Percentiles rank a stretch among this genome's conserved stretches.
Conservation (phyloP, 2,797 vertebrate species). For the Phrynocephalus forsythii region DNA sequence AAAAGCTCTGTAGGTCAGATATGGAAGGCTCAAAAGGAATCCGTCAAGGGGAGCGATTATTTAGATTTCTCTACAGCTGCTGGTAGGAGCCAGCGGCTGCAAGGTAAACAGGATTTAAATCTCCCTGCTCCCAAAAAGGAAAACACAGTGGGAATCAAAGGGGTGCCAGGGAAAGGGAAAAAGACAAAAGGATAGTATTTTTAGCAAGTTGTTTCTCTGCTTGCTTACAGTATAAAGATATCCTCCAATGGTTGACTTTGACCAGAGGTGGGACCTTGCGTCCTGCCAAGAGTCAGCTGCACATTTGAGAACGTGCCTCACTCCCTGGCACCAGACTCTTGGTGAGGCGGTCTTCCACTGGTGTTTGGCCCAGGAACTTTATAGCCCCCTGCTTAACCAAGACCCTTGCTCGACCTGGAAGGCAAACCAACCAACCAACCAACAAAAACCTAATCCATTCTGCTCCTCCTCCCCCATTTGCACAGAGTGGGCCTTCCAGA, state of each 20-base stretch:
- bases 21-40: slow-evolving; percentile 47
- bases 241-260: slow-evolving; percentile 21
- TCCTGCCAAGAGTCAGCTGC: slow-evolving; percentile 59
- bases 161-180: background rate
- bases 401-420: background rate
- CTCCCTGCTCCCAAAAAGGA: slow-evolving; percentile 6
- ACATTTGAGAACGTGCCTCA: slow-evolving; percentile 5
- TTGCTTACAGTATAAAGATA: slow-evolving; percentile 36
- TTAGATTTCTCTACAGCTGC: background rate
- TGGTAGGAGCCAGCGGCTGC: background rate
- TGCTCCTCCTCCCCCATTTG: background rate
- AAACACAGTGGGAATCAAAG: slow-evolving; percentile 42
- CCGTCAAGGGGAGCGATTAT: slow-evolving; percentile 17
- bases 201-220: slow-evolving; percentile 39
- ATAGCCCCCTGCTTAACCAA: slow-evolving; percentile 52
- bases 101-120: slow-evolving; percentile 75
- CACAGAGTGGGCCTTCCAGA: rapidly evolving
- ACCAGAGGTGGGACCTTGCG: slow-evolving; percentile 48
- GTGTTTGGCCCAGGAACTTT: slow-evolving; percentile 33
- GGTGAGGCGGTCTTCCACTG: slow-evolving; percentile 5
- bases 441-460: background rate
- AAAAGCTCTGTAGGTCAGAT: slow-evolving; percentile 9
- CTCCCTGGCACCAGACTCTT: slow-evolving; percentile 36
- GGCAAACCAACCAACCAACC: background rate
- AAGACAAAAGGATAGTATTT: slow-evolving; percentile 50